These are phyloP conservation scores for Alectura lathami DNA, from an alignment of 2,113 vertebrate genomes.

Conservation along the genomic window DNA sequence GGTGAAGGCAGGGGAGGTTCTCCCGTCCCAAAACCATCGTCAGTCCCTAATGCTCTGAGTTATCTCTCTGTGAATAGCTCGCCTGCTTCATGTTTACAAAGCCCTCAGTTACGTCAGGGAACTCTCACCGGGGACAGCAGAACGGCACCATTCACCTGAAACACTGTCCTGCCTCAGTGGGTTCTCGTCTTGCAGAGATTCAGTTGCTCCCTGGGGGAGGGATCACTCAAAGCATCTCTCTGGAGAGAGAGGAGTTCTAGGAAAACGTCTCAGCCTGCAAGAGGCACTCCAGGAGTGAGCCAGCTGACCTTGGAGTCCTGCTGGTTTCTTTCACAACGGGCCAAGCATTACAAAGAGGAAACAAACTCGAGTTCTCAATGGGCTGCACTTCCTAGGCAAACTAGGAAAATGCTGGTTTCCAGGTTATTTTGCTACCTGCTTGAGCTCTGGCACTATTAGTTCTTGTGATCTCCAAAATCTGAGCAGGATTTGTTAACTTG, in stretches of 20 bases:
- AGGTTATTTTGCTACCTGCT: neutral
- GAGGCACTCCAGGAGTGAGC: neutral
- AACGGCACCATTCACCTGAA: neutral
- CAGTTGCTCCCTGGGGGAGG: neutral
- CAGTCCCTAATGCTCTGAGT: neutral
- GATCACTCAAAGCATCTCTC: neutral
- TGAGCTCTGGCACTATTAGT: neutral
- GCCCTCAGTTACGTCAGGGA: slow-evolving; percentile 11
- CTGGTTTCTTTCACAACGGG: neutral
- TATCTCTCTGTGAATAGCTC: neutral
- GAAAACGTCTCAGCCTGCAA: neutral
- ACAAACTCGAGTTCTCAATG: neutral
- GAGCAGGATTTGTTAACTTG: neutral
- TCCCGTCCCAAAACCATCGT: neutral
- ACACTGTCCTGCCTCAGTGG: neutral
- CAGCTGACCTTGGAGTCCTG: neutral
- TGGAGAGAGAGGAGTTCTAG: neutral
- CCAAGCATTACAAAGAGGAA: neutral
- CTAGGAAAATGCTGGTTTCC: neutral
- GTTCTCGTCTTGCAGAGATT: neutral
- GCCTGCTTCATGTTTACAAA: neutral
- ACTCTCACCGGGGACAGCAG: neutral
- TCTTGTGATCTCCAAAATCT: neutral
- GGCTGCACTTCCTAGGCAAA: neutral
- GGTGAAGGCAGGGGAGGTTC: neutral